Evolutionary conservation across 2,888 invertebrate genomes (phyloP).

Genomic region (Andrena minutula): DNA sequence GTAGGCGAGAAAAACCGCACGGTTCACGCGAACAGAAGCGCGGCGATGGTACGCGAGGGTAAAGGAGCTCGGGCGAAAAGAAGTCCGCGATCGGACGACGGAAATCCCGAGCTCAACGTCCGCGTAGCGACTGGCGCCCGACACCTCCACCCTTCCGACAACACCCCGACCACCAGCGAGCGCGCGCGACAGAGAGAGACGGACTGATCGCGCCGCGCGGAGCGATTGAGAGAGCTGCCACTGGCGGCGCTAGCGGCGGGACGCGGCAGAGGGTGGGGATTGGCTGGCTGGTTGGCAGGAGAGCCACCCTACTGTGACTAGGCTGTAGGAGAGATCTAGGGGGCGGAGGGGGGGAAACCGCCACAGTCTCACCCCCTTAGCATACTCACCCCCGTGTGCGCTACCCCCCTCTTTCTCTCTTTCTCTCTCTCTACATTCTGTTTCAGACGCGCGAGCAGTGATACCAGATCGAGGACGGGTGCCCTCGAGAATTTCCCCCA

Average conservation of each 20-base stretch:
- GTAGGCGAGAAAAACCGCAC: not conserved
- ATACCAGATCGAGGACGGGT: no score
- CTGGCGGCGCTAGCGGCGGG: constrained; percentile 59
- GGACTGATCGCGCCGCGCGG: constrained; percentile 44
- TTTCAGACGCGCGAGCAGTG: no score
- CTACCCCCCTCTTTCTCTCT: no score
- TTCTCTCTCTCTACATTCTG: no score
- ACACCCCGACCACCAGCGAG: constrained; percentile 73
- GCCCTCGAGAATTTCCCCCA: no score
- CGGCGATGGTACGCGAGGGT: not conserved
- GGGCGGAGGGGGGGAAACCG: constrained; percentile 32
- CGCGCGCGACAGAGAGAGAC: constrained; percentile 62
- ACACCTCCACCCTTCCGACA: constrained; percentile 81
- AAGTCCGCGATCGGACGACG: not conserved
- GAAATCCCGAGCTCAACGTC: constrained; percentile 75
- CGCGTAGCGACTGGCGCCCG: constrained; percentile 81
- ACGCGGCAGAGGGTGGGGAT: constrained; percentile 52
- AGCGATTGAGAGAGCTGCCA: constrained; percentile 58
- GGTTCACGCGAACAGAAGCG: no score
- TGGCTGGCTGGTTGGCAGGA: constrained; percentile 61
- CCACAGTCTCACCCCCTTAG: constrained; percentile 13
- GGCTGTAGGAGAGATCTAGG: constrained; percentile 6
- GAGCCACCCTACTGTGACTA: constrained; percentile 50
- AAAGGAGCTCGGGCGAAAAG: constrained; percentile 47
- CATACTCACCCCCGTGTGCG: not conserved